These are phyloP conservation scores for Dysmachus trigonus DNA, from an alignment of 2,888 invertebrate species.

Conservation along the genomic window DNA sequence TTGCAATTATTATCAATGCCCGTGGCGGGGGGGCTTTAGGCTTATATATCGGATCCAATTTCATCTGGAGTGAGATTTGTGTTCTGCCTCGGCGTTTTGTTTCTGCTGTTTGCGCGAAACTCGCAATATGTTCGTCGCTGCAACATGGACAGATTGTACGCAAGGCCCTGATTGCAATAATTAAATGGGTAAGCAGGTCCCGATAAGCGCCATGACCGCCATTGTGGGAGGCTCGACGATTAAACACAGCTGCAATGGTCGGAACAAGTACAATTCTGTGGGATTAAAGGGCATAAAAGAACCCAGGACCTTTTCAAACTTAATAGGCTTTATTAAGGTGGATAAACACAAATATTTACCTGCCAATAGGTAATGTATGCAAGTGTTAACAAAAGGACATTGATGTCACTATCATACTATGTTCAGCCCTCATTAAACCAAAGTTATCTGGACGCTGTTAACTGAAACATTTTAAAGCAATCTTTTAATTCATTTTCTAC, in stretches of 20 bases:
- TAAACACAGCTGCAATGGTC: neutral
- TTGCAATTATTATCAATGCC: conserved; percentile 10
- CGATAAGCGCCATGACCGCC: neutral
- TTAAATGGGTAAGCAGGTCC: neutral
- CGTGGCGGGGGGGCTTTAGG: neutral
- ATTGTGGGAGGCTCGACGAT: neutral
- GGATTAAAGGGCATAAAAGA: neutral
- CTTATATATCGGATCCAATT: conserved; percentile 13
- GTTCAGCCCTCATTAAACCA: too few relatives aligned
- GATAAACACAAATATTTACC: neutral
- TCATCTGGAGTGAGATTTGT: neutral
- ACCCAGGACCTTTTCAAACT: neutral
- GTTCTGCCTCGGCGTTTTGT: neutral
- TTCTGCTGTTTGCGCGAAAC: neutral
- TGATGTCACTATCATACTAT: too few relatives aligned
- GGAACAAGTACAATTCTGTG: neutral
- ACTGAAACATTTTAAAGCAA: too few relatives aligned
- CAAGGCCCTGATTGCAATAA: neutral
- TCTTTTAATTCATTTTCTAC: too few relatives aligned
- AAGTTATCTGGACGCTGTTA: too few relatives aligned
- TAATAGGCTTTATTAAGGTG: neutral
- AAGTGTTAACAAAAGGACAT: neutral
- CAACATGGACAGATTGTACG: neutral
- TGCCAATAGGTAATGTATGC: neutral
- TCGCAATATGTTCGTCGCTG: neutral